Evolutionary conservation across 2,797 vertebrate species (phyloP).

Genomic region (Triplophysa yarkandensis): DNA sequence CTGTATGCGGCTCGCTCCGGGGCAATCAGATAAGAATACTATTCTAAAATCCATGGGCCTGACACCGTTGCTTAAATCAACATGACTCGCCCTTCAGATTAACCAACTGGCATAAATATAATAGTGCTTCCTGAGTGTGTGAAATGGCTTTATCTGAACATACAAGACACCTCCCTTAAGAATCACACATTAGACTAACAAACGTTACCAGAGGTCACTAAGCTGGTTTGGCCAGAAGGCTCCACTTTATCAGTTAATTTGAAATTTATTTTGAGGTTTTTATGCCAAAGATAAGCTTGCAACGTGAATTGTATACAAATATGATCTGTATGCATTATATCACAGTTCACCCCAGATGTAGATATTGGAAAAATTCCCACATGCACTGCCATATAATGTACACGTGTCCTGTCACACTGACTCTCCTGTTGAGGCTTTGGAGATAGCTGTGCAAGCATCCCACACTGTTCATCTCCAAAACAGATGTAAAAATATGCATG

Average conservation of each 20-base stretch:
- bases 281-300: not conserved
- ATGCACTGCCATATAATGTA: not conserved
- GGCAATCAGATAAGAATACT: conserved; percentile 48
- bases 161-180: conserved; percentile 44
- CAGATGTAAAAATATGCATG: not conserved
- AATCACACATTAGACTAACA: conserved; percentile 39
- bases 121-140: conserved; percentile 21
- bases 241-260: conserved; percentile 14
- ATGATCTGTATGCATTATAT: not conserved
- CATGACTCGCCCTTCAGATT: conserved; percentile 50
- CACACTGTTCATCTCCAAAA: not conserved
- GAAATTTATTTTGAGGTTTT: conserved; percentile 4
- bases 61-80: conserved; percentile 45
- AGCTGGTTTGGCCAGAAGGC: conserved; percentile 47
- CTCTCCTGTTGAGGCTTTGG: not conserved
- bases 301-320: conserved; percentile 7
- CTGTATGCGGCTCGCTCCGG: conserved; percentile 23
- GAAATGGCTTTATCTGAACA: conserved; percentile 37
- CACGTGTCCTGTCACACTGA: conserved; percentile 11
- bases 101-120: conserved; percentile 42
- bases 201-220: conserved; percentile 31
- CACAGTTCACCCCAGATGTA: conserved; percentile 34
- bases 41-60: conserved; percentile 20
- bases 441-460: not conserved
- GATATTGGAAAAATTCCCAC: conserved; percentile 27